A percentile compares a stretch with the other conserved stretches of the same genome.
Conservation (phyloP, 2,797 vertebrate genomes). For the Buphagus erythrorhynchus region DNA sequence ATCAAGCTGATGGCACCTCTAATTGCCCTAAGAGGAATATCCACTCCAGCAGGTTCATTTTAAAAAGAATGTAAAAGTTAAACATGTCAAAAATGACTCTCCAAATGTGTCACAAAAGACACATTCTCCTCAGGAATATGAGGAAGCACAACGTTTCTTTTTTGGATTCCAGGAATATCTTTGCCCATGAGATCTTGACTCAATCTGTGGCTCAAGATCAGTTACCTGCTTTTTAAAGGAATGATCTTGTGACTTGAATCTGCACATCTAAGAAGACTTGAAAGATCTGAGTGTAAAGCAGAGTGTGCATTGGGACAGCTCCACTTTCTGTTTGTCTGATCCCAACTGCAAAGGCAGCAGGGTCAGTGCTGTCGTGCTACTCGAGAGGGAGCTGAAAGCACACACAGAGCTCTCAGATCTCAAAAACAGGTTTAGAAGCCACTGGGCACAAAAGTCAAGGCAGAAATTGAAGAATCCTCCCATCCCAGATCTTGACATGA, state of each 20-base stretch:
- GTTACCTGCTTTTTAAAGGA: conserved; percentile 14
- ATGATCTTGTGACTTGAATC: conserved; percentile 30
- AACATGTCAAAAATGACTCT: conserved; percentile 2
- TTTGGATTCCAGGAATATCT: conserved; percentile 37
- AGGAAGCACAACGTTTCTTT: not conserved
- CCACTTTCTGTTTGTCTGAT: not conserved
- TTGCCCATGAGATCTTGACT: not conserved
- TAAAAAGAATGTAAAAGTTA: not conserved
- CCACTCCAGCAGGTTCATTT: not conserved
- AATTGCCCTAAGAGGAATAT: conserved; percentile 2
- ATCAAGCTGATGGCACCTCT: not conserved
- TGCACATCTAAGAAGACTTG: not conserved
- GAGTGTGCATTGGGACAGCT: not conserved
- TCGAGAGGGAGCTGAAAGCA: not conserved
- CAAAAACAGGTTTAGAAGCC: conserved; percentile 8
- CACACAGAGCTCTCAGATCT: conserved; percentile 10
- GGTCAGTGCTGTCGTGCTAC: not conserved
- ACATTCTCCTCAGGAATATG: not conserved
- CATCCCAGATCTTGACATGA: not conserved
- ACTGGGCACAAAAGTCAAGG: not conserved
- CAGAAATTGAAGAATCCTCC: not conserved
- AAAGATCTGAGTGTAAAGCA: conserved; percentile 22
- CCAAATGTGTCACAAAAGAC: not conserved
- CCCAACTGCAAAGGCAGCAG: not conserved
- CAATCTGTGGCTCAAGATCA: conserved; percentile 17